These are phyloP conservation scores for Phenganax stokvisi DNA, from an alignment of 92 coral and sea anemone species.

Conservation along the genomic window DNA sequence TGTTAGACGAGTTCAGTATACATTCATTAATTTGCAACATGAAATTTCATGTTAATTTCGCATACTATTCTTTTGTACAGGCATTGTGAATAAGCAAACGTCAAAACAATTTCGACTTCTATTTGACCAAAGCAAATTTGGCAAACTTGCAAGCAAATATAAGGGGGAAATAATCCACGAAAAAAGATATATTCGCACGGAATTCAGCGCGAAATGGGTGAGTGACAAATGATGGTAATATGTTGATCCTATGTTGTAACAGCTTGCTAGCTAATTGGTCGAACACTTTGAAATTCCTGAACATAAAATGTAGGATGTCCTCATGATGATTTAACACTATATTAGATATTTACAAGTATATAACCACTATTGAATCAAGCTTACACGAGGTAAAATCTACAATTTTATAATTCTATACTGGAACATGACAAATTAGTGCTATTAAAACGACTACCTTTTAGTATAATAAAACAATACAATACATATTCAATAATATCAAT, in stretches of 20 bases:
- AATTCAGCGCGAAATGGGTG: background rate
- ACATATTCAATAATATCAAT: too few relatives aligned
- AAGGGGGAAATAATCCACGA: background rate
- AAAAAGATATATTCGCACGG: background rate
- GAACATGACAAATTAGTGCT: too few relatives aligned
- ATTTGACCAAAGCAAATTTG: background rate
- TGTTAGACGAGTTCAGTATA: background rate
- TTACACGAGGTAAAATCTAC: too few relatives aligned
- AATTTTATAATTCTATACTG: too few relatives aligned
- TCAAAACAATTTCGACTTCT: background rate
- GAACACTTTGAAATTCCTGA: background rate
- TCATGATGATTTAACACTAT: background rate
- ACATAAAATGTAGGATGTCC: background rate
- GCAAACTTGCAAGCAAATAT: background rate
- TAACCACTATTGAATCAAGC: too few relatives aligned
- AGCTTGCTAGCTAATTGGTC: slow-evolving; percentile 1
- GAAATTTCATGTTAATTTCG: slow-evolving; percentile 5
- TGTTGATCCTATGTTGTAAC: background rate
- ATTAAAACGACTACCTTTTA: too few relatives aligned
- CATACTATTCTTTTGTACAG: too few relatives aligned
- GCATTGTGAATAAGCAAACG: background rate
- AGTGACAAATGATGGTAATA: background rate
- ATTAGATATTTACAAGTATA: background rate
- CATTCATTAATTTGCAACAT: slow-evolving; percentile 1
- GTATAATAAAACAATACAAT: too few relatives aligned